Base-by-base conservation (phyloP, 1,140 invertebrate genomes). In the Euschistus heros region DNA sequence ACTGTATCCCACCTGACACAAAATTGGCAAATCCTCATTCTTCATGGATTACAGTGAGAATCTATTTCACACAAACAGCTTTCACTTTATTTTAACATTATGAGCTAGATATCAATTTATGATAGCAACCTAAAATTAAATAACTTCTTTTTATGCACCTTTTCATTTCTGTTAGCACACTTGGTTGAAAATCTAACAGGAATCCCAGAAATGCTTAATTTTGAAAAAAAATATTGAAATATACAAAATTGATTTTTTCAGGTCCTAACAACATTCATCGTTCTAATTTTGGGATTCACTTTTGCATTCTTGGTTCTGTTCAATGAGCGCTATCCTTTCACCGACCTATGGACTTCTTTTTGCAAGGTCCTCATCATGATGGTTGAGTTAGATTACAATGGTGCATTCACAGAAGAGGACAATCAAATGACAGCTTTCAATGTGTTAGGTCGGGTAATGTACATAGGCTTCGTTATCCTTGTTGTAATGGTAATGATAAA, bases 291-390 rank as follows among this genome's bases (percentile, higher is more conserved):
- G 42, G 81, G 80, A 64, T 82, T 82, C 71, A 75, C 78, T 46
- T 74, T 81, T 66, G 78, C 79, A 64, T 82, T 81, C 72, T 75
- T 75, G 52, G 74, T 81, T 65, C 73, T 77, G 62, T 81, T 80
- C 69, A 71, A 70, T 66, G 73, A 72, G 50, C 70, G 74, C 33
- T 69, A 59, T 2, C 68, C 76, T 65, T 81, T 80, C 70, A 63
- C 55, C 20, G 68, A 76, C 68, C 75, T 76, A n/a, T 76, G 76
- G 75, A 69, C 71, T 10, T 72, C 78, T 5, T 66, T 81, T n/a
- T 71, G 79, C 3, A 80, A 78, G 70, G 81, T 79, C 5, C 71
- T 78, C 4, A 79, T 80, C 54, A 82, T 83, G 81, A 80, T 79
- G 68, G 80, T 80, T 17, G 81, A 83, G 69, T 78, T 80, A 66